Evolutionary conservation across 2,113 vertebrate species (phyloP).

Genomic region (Tricholaema leucomelas): DNA sequence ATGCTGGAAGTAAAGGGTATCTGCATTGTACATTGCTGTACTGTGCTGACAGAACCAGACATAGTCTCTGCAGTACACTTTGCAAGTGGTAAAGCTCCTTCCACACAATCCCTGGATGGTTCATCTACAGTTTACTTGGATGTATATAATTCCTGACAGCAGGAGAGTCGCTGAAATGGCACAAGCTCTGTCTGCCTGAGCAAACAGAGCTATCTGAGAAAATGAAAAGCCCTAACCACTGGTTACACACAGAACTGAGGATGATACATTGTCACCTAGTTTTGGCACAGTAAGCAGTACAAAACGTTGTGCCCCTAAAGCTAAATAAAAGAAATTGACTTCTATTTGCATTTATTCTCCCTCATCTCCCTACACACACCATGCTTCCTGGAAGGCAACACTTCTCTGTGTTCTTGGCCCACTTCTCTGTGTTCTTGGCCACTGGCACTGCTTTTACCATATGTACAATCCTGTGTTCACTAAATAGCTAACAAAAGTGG

Average conservation of each 20-base stretch:
- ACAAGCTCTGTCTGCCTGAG: conserved; percentile 31
- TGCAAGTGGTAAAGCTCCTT: not conserved
- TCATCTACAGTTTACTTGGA: conserved; percentile 6
- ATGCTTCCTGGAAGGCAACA: not conserved
- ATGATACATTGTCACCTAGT: conserved; percentile 29
- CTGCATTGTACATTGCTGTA: not conserved
- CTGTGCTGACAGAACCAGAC: not conserved
- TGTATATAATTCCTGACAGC: conserved; percentile 1
- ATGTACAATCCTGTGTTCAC: conserved; percentile 13
- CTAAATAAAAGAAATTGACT: not conserved
- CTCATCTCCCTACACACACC: not conserved
- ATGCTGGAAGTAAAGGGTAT: not conserved
- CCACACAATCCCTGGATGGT: not conserved
- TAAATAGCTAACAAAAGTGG: conserved; percentile 21
- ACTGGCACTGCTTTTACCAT: conserved; percentile 41
- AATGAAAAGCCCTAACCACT: conserved; percentile 36
- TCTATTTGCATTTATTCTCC: not conserved
- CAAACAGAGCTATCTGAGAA: conserved; percentile 36
- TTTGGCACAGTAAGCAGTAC: not conserved
- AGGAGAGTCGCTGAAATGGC: not conserved
- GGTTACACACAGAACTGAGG: conserved; percentile 1
- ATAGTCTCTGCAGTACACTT: not conserved
- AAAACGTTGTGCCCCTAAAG: not conserved
- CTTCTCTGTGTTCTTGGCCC: conserved; percentile 27
- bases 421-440: conserved; percentile 25